Base-by-base conservation (phyloP, 2,113 vertebrate species). In the Hippopotamus amphibius region DNA sequence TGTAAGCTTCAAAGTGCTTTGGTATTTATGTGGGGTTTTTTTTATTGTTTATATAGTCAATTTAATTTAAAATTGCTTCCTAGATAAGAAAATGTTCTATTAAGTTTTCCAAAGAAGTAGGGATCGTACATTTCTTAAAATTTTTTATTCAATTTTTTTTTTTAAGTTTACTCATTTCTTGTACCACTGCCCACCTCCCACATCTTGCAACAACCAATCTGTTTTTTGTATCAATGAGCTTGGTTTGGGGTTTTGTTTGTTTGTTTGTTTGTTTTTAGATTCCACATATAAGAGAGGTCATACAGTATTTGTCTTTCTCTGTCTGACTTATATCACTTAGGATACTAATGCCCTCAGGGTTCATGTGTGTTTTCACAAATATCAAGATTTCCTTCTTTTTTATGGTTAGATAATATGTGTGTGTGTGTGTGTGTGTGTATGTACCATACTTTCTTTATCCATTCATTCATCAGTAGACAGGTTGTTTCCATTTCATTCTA, bases 101-200 rank as follows among this genome's bases (percentile, higher is more conserved):
- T 46, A 90, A 65, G 26, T 92, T 93, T 92, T 96, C 59, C 82
- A 68, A 92, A 66, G 16, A 93, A 76, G 5, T 61, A 55, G 30
- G 15, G 8, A 87, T 83, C 69, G 7, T 83, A 2, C 61, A 10
- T 46, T 71, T 41, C 22, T 37, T 24, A 24, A 0, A 1, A 14
- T 57, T 26, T 57, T 80, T 53, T 7, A 21, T 57, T 15, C 12
- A 57, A 2, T 69, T 55, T 33, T 53, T 53, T 76, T 55, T 80
- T 57, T 80, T 37, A 37, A 9, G 11, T 80, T 57, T 5, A 41
- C 53, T 80, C n/a, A 26, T n/a, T 37, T 26, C 22, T 80, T 33
- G 22, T 21, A 80, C 33, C 4, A 26, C 77, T 57, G 21, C 7
- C 50, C 21, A 80, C 30, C n/a, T 80, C 33, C 53, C 22, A 80